Evolutionary conservation across 2,888 invertebrate species (phyloP), one percentile per base, ranked within the genome.

Genomic region (Coleophora flavipennella): DNA sequence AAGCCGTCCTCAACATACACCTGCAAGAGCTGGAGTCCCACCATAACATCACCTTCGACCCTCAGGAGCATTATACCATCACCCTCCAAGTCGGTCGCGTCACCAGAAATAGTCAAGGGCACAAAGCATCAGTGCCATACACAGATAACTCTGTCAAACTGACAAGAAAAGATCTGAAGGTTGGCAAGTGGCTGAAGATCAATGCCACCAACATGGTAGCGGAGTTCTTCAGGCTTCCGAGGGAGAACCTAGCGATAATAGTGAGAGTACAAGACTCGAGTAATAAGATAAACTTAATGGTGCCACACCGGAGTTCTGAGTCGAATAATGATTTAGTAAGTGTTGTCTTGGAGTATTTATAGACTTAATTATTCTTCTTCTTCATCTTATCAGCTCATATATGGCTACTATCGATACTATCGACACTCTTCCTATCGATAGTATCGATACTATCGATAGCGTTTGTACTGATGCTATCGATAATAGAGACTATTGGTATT

Each of bases 161-260:
- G 61, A 75, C 85, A 7, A 80, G 89, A 10, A 84, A 77, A 3
- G 85, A 86, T 27, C 60, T 86, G 38, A 79, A 78, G 40, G 59
- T 72, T 1, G 91, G 91, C 3, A 87, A 86, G 36, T 94, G 93
- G 93, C 75, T 93, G 47, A 89, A 89, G 53, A 78, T 94, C 36
- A 92, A 94, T 57, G 85, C 94, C 7, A 90, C 91, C 33, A 88
- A 88, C 34, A 88, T 93, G 77, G 90, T 94, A 28, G 87, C 88
- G 35, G 91, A 92, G 53, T 94, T 94, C 91, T 90, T 92, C 67
- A 89, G 89, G 49, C 86, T 90, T 63, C 91, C 91, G 2, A 83
- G 90, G 41, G 90, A 91, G 55, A 92, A 91, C 63, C 87, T 91
- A 55, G 94, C 93, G 31, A 89, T 95, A 55, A 88, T 92, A 13